These are phyloP conservation scores for Speoplatyrhinus poulsoni DNA, from an alignment of 2,113 vertebrate genomes.

Conservation along the genomic window DNA sequence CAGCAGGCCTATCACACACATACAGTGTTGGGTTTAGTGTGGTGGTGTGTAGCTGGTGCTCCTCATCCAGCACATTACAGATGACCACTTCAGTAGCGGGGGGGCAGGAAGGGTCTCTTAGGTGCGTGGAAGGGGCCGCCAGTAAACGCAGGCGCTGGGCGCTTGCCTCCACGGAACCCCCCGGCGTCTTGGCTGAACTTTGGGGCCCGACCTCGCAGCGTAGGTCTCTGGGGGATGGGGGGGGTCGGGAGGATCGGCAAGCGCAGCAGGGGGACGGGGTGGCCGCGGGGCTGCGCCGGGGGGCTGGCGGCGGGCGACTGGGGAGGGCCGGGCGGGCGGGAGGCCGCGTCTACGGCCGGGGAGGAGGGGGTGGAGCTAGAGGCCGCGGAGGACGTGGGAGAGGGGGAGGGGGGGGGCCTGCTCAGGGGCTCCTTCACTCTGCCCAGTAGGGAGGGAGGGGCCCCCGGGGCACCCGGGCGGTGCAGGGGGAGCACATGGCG, in stretches of 20 bases:
- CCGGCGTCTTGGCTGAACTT: slow-evolving; percentile 79
- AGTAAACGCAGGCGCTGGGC: slow-evolving; percentile 80
- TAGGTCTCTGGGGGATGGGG: slow-evolving; percentile 77
- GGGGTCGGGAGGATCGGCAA: slow-evolving; percentile 74
- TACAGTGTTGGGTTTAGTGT: slow-evolving; percentile 39
- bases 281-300: slow-evolving; percentile 34
- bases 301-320: slow-evolving; percentile 49
- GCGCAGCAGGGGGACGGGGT: slow-evolving; percentile 60
- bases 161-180: slow-evolving; percentile 81
- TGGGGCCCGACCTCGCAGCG: slow-evolving; percentile 58
- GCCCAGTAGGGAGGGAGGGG: slow-evolving; percentile 74
- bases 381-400: slow-evolving; percentile 60
- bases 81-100: slow-evolving; percentile 85
- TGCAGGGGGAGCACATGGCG: slow-evolving; percentile 76
- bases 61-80: slow-evolving; percentile 50
- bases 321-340: slow-evolving; percentile 12
- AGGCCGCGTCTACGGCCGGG: slow-evolving; percentile 61
- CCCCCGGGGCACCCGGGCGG: slow-evolving; percentile 66
- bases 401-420: slow-evolving; percentile 47
- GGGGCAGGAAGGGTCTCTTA: slow-evolving; percentile 92
- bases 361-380: slow-evolving; percentile 61
- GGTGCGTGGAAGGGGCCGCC: slow-evolving; percentile 83
- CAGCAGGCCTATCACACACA: slow-evolving; percentile 65
- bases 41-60: slow-evolving; percentile 49
- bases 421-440: slow-evolving; percentile 76